Evolutionary conservation across 2,113 vertebrate species (phyloP), one percentile per base, ranked within the genome.

Genomic region (Cnemophilus loriae): DNA sequence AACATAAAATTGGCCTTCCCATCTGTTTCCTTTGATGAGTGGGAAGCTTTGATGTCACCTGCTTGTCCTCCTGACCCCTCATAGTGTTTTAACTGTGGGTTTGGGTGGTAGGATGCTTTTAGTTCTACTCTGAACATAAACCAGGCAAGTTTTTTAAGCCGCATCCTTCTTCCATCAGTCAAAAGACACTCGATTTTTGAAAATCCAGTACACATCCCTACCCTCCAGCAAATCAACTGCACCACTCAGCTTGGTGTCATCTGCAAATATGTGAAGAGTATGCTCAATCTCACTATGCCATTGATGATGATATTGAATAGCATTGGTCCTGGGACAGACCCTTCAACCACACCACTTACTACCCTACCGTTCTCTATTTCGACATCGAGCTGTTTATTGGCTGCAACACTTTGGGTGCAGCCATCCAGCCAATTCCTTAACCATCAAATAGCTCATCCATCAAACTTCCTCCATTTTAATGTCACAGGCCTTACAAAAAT

Each of bases 241-340:
- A 57, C 9, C 8, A 50, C 28, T 23, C 28, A 39, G 16, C 26
- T 69, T 16, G 18, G 19, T 47, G 22, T 42, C 20, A 13, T 33
- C 23, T 1, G 17, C 44, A 77, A 57, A 41, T 22, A 12, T n/a
- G 13, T 19, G 1, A 1, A 63, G 27, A 21, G 28, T 27, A 33
- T 2, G 3, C n/a, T 57, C 0, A 0, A 59, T 76, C 26, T 26
- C 11, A 22, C 32, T 30, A 4, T 24, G 39, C n/a, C 69, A 41
- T 2, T 81, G 39, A 59, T 53, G 18, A 57, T 57, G 56, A 33
- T 22, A 42, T 2, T 33, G 39, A 63, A 57, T 17, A 15, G 6
- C 13, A 9, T 3, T 35, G 6, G 11, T 35, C 16, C 49, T 64
- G 32, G 30, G 30, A 56, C 0, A 12, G n/a, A 50, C 2, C 16